Evolutionary conservation across 2,797 vertebrate genomes (phyloP), one percentile per base, ranked within the genome.

Genomic region (Tolypeutes matacus): DNA sequence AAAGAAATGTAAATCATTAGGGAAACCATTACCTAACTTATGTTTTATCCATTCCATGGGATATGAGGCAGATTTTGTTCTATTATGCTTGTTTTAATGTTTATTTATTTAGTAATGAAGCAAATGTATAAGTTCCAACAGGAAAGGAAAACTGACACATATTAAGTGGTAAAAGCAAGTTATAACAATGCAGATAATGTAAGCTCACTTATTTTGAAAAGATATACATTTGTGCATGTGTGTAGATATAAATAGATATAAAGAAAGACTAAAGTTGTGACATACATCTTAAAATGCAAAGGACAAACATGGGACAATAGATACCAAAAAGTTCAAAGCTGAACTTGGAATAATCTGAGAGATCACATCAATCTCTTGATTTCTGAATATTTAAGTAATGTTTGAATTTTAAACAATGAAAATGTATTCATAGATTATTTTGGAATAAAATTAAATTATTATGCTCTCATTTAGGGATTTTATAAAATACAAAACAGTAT

Each of bases 61-160:
- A 69, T 23, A 65, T 7, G 5, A 89, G n/a, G 51, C 46, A 70
- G 36, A 76, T 76, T 77, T 53, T 58, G 17, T 73, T 84, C 27
- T 31, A 53, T 75, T 96, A 72, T 64, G 13, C 31, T 87, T 29
- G 64, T 51, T 64, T 96, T 86, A n/a, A 46, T 64, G 65, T 88
- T 86, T 62, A 73, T 60, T 72, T 87, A 93, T 64, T 60, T 89
- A 70, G 42, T 78, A 92, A 65, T 86, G 42, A 88, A 82, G 39
- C 70, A 56, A 53, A 87, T 49, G n/a, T 34, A 77, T 42, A 62
- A 84, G 34, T n/a, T 92, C 31, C 46, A 70, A 62, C 23, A 25
- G 56, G 8, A 27, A 64, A 49, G 10, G 29, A 81, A 70, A 51
- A 70, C 27, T 1, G 64, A 75, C 64, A 39, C 25, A 69, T 49